These are phyloP conservation scores for Psix sp. DNA, from an alignment of 1,140 invertebrate genomes.

Conservation along the genomic window DNA sequence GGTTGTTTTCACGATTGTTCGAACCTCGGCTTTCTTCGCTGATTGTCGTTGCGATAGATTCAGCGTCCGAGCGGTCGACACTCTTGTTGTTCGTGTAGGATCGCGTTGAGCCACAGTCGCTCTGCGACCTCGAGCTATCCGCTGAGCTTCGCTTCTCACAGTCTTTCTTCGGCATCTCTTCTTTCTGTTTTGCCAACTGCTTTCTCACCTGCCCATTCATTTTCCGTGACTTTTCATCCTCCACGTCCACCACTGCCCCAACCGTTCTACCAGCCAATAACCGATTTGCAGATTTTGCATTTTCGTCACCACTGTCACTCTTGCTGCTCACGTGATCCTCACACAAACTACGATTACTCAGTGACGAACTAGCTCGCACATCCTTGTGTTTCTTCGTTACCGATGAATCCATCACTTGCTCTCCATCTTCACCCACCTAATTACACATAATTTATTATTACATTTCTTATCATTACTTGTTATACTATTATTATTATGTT, in stretches of 20 bases:
- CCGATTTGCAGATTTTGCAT: conserved; percentile 55
- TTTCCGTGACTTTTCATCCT: no score
- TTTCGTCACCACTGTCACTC: conserved; percentile 69
- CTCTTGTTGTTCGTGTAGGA: conserved; percentile 76
- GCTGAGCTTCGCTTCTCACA: conserved; percentile 70
- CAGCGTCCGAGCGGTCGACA: conserved; percentile 84
- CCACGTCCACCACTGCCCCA: no score
- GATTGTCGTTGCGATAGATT: conserved; percentile 87
- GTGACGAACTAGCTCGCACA: conserved; percentile 63
- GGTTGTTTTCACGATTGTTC: conserved; percentile 81
- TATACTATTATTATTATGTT: no score
- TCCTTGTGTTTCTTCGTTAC: conserved; percentile 70
- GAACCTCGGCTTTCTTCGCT: conserved; percentile 86
- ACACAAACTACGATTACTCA: conserved; percentile 59
- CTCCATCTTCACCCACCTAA: conserved; percentile 83
- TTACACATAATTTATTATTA: background rate
- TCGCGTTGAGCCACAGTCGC: conserved; percentile 79
- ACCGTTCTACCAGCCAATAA: no score
- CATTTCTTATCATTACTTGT: background rate
- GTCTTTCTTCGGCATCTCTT: conserved; percentile 29
- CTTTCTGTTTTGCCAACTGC: conserved; percentile 44
- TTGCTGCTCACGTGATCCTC: conserved; percentile 62
- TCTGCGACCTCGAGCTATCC: conserved; percentile 76
- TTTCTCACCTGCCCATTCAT: no score
- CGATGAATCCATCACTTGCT: conserved; percentile 84